These are phyloP conservation scores for Pteria penguin DNA, from an alignment of 2,888 invertebrate species.

Conservation along the genomic window DNA sequence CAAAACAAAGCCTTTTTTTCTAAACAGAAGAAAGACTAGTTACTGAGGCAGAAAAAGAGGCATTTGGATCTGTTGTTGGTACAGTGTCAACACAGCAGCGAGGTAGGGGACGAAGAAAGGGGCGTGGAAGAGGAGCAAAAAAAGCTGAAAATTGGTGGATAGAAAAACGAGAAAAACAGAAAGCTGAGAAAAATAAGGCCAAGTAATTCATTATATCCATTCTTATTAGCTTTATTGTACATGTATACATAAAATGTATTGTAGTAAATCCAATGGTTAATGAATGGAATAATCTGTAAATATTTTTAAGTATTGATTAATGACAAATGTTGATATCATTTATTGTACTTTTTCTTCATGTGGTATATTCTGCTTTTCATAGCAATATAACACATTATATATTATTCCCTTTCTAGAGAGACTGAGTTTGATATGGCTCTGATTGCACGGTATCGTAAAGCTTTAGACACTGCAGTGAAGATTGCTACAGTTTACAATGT, in stretches of 20 bases:
- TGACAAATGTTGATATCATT: background rate
- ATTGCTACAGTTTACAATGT: slow-evolving; percentile 81
- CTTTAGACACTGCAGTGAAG: slow-evolving; percentile 80
- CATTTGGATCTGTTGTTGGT: background rate
- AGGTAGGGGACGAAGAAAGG: slow-evolving; percentile 47
- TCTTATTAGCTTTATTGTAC: too few relatives aligned
- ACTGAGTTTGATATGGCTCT: slow-evolving; percentile 68
- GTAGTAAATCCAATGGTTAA: background rate
- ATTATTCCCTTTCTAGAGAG: slow-evolving; percentile 62
- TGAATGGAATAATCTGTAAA: background rate
- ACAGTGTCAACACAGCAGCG: slow-evolving; percentile 29
- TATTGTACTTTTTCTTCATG: background rate
- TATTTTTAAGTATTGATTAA: background rate
- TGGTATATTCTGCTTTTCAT: too few relatives aligned
- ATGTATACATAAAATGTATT: too few relatives aligned
- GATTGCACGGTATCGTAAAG: slow-evolving; percentile 77
- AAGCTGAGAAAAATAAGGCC: slow-evolving; percentile 44
- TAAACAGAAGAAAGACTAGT: slow-evolving; percentile 52
- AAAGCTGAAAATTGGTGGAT: slow-evolving; percentile 61
- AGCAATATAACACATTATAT: too few relatives aligned
- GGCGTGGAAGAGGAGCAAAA: slow-evolving; percentile 44
- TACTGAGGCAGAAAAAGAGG: slow-evolving; percentile 52
- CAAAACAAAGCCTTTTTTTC: slow-evolving; percentile 33
- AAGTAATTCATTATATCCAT: too few relatives aligned
- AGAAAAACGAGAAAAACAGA: slow-evolving; percentile 59